Evolutionary conservation across 2,797 vertebrate species (phyloP).

Genomic region (Manis javanica): DNA sequence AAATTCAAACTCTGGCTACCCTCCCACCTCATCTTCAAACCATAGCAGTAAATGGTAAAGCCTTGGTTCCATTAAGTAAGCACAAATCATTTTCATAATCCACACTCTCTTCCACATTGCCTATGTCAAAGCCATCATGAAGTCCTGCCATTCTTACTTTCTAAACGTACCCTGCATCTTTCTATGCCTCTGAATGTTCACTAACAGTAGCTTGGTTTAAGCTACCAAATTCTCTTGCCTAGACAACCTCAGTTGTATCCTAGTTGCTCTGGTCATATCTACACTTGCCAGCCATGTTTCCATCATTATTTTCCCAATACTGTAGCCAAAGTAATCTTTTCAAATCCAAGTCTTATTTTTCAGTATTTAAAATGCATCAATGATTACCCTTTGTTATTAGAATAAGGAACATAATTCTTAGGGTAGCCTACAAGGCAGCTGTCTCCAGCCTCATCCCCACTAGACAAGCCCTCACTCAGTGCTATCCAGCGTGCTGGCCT

Average conservation of each 20-base stretch:
- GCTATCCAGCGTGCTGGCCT: background rate
- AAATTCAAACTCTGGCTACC: background rate
- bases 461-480: background rate
- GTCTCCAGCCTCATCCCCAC: background rate
- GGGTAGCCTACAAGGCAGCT: background rate
- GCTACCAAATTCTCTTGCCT: background rate
- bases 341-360: background rate
- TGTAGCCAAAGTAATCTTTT: background rate
- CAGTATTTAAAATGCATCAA: background rate
- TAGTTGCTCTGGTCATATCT: background rate
- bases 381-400: background rate
- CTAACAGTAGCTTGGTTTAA: background rate
- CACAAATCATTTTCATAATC: background rate
- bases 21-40: background rate
- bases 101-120: background rate
- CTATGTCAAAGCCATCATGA: background rate
- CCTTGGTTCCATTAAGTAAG: background rate
- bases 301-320: background rate
- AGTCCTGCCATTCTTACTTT: background rate
- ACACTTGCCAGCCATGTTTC: background rate
- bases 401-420: background rate
- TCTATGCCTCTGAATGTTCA: background rate
- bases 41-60: background rate
- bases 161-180: background rate
- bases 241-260: background rate